These are phyloP conservation scores for Ophioninae sp. DNA, from an alignment of 2,888 invertebrate genomes.

Conservation along the genomic window DNA sequence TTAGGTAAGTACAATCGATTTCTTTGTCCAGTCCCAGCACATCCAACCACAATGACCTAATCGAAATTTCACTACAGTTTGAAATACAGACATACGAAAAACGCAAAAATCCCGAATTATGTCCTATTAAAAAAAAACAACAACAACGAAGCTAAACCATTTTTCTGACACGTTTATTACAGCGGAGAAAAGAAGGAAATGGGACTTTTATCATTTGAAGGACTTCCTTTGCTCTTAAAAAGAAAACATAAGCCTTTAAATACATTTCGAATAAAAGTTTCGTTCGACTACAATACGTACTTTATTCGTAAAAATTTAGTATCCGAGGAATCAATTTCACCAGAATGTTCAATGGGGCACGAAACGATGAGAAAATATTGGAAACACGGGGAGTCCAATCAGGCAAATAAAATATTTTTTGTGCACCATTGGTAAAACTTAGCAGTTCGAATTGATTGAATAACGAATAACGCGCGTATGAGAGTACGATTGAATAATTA, in stretches of 20 bases:
- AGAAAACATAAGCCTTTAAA: background rate
- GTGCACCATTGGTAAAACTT: background rate
- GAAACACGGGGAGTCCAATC: background rate
- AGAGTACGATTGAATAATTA: background rate
- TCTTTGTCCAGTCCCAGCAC: conserved; percentile 45
- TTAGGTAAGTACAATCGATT: conserved; percentile 66
- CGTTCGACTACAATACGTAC: background rate
- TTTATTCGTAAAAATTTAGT: background rate
- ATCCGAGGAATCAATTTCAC: background rate
- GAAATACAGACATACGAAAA: background rate
- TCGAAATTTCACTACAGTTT: too few species aligned
- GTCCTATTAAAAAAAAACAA: background rate
- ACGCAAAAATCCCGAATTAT: background rate
- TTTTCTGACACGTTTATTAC: background rate
- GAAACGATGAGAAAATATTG: background rate
- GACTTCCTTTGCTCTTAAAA: background rate
- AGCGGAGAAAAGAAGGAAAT: background rate
- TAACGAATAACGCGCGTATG: background rate
- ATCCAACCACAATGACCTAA: background rate
- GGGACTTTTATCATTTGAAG: background rate
- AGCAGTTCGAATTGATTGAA: background rate
- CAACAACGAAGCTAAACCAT: background rate
- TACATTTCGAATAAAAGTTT: background rate
- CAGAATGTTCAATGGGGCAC: background rate
- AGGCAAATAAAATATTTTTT: background rate